Evolutionary conservation across 2,113 vertebrate genomes (phyloP).

Genomic region (Silurus meridionalis): DNA sequence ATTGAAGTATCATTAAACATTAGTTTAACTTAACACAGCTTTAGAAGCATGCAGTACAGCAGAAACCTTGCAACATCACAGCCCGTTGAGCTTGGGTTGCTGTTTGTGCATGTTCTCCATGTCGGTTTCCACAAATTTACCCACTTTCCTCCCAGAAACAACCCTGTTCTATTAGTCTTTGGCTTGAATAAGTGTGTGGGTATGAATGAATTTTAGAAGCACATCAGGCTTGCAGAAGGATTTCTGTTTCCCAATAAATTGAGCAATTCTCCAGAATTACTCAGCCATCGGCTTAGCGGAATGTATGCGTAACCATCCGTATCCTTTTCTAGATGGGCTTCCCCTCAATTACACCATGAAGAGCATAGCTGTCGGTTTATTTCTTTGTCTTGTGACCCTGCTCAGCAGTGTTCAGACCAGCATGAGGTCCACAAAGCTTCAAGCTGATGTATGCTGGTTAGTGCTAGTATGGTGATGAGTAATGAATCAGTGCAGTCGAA

Average conservation of each 20-base stretch:
- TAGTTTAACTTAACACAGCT: not conserved
- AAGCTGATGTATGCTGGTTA: constrained; percentile 9
- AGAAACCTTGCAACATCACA: not conserved
- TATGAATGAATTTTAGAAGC: not conserved
- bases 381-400: constrained; percentile 43
- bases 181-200: too few relatives aligned
- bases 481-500: not conserved
- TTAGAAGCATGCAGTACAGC: not conserved
- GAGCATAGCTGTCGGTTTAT: constrained; percentile 18
- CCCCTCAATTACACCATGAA: constrained; percentile 9
- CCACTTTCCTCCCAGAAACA: not conserved
- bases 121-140: not conserved
- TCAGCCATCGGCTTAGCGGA: not conserved
- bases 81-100: not conserved
- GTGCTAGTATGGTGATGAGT: constrained; percentile 2
- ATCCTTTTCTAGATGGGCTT: constrained; percentile 5
- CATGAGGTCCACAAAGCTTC: constrained; percentile 6
- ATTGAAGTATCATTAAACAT: not conserved
- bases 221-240: not conserved
- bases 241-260: not conserved
- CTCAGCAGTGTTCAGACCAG: not conserved
- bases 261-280: not conserved
- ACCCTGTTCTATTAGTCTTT: not conserved
- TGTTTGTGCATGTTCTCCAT: not conserved
- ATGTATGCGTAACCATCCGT: constrained; percentile 33